A percentile compares a stretch with the other conserved stretches of the same genome.
These are phyloP conservation scores for Halcyon smyrnensis DNA, from an alignment of 2,797 vertebrate species.

Conservation along the genomic window DNA sequence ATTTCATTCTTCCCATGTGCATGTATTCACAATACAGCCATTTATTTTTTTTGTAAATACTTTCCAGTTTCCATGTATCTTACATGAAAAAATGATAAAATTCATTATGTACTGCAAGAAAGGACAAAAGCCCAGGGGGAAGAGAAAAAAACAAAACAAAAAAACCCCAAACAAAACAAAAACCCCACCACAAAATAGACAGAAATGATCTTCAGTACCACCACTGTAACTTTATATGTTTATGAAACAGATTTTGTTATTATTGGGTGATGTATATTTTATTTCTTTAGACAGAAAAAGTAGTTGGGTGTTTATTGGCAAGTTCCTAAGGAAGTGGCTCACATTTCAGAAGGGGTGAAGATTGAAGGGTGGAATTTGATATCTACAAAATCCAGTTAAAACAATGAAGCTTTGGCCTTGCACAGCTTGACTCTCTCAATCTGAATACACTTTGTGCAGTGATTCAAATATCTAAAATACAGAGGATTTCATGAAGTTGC, in stretches of 20 bases:
- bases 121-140: background rate
- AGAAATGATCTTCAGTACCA: background rate
- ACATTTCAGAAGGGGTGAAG: background rate
- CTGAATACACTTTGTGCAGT: background rate
- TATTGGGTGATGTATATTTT: rapidly evolving
- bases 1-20: background rate
- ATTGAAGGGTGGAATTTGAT: background rate
- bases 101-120: background rate
- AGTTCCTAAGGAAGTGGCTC: background rate
- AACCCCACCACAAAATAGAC: background rate
- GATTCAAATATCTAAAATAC: background rate
- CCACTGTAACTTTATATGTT: background rate
- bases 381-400: background rate
- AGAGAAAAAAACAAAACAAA: background rate
- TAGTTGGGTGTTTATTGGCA: background rate
- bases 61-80: background rate
- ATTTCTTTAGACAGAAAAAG: background rate
- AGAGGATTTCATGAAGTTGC: background rate
- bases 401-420: background rate
- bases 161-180: no score
- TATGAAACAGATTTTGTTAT: background rate
- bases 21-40: background rate
- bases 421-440: background rate
- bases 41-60: background rate
- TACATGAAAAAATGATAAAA: background rate